These are phyloP conservation scores for Melopsittacus undulatus DNA, from an alignment of 2,797 vertebrate species.

Conservation along the genomic window DNA sequence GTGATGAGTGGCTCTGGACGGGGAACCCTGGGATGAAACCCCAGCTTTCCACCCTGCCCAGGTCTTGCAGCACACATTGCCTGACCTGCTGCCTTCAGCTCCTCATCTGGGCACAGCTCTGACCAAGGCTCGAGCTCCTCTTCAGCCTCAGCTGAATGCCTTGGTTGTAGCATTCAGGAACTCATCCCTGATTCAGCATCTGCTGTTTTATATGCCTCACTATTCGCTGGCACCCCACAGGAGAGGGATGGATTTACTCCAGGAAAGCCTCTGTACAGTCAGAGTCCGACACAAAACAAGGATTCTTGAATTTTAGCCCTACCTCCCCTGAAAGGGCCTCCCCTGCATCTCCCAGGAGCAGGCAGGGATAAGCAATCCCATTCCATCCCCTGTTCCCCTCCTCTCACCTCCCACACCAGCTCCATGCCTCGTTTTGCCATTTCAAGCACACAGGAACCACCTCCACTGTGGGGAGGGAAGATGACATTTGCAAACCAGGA, in stretches of 20 bases:
- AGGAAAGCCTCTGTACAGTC: neutral
- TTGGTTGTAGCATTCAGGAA: neutral
- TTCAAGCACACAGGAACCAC: neutral
- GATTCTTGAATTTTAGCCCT: neutral
- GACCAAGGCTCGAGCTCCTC: rapidly evolving
- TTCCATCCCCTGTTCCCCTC: neutral
- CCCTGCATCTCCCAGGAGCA: neutral
- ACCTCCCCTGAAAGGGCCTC: neutral
- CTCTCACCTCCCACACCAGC: rapidly evolving
- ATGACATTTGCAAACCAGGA: neutral
- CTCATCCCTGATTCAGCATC: neutral
- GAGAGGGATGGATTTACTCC: neutral
- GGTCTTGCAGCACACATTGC: neutral
- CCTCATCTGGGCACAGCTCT: neutral
- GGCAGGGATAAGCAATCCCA: neutral
- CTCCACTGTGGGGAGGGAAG: neutral
- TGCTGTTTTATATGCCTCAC: neutral
- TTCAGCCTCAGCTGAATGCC: rapidly evolving
- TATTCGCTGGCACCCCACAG: neutral
- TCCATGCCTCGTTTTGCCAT: rapidly evolving
- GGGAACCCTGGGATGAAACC: neutral
- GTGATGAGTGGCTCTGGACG: rapidly evolving
- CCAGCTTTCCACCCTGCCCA: neutral
- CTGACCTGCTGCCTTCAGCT: constrained; percentile 22
- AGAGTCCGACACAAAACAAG: neutral